A percentile compares a stretch with the other conserved stretches of the same genome.
Evolutionary conservation across 1,140 invertebrate genomes (phyloP).

Genomic region (Bathynomus jamesi): DNA sequence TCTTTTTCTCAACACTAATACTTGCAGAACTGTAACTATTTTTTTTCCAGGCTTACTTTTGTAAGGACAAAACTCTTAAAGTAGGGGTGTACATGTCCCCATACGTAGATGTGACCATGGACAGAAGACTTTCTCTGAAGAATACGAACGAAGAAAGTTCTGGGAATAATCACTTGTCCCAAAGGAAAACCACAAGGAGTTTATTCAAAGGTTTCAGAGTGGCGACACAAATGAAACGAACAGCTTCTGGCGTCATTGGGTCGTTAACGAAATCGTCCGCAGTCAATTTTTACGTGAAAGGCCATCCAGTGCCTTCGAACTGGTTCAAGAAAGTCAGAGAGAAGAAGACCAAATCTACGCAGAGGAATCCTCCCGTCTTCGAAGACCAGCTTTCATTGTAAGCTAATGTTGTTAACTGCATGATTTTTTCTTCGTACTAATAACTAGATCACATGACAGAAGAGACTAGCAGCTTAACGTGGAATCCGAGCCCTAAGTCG

Average conservation of each 20-base stretch:
- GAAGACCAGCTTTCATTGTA: background rate
- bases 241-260: background rate
- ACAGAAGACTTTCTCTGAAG: background rate
- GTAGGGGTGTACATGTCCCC: no score
- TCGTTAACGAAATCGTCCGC: background rate
- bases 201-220: background rate
- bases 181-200: background rate
- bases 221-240: background rate
- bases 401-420: background rate
- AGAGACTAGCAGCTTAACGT: no score
- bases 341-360: background rate
- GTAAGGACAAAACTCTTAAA: no score
- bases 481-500: no score
- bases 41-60: no score
- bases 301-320: background rate
- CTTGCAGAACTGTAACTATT: no score
- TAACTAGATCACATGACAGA: no score
- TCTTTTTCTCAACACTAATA: no score
- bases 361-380: background rate
- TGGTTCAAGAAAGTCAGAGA: background rate
- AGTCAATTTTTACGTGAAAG: background rate
- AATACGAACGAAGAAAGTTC: background rate
- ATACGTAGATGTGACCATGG: no score
- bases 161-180: background rate
- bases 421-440: no score